Base-by-base conservation (phyloP, 2,113 vertebrate genomes). In the Amphilophus citrinellus region DNA sequence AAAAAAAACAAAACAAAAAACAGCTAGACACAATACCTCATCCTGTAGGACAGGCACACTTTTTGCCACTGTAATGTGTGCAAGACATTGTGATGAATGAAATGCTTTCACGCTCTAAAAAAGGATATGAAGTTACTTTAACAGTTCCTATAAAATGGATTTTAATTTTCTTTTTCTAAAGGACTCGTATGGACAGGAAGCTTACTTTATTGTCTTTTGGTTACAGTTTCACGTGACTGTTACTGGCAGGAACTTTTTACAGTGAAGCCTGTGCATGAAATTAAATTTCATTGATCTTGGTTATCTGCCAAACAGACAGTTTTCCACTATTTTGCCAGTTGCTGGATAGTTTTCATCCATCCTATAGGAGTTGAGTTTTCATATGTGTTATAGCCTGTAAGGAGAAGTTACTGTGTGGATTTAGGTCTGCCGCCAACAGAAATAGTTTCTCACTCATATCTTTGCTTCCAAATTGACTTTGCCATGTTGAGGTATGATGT, bases 341-440 rank as follows among this genome's bases (percentile, higher is more conserved):
- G 59, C 60, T 18, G 77, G 73, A 76, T 89, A 60, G 22, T n/a
- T 90, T 84, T 61, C 63, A 53, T 7, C 27, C 9, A 35, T 58
- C 61, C 57, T 66, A 57, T 80, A 61, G 58, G 76, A 87, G 63
- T 77, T 53, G 42, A 35, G 75, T 47, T 84, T 85, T 87, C 39
- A 27, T 53, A 5, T 71, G 47, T 76, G 65, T 65, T 53, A 60
- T 57, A 73, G 79, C 73, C 61, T 79, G 65, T 87, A 84, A 89
- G 87, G 86, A 77, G 76, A 87, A 84, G 66, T 85, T 62, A 82
- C 68, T 18, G 61, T 87, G 91, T 89, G 88, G 88, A 85, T 92
- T 88, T 91, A 61, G 88, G 82, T 87, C 2, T 20, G 47, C 47
- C 10, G 82, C 88, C 90, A 94, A 76, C 24, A 73, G 79, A 47